Evolutionary conservation across 2,113 vertebrate genomes (phyloP), one percentile per base, ranked within the genome.

Genomic region (Vimba vimba): DNA sequence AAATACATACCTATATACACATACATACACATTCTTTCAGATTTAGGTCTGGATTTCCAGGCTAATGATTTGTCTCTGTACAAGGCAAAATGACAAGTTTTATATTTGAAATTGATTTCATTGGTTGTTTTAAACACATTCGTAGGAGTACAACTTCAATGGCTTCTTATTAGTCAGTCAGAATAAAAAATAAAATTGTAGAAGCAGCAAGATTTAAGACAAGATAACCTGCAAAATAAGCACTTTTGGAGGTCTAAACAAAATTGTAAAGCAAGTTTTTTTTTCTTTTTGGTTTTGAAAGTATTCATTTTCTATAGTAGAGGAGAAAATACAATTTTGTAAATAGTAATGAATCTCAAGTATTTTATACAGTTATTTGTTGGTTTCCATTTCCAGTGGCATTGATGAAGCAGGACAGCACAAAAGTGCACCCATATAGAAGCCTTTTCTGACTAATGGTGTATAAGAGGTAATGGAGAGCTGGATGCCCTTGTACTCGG

Each of bases 401-500:
- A 23, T 78, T 57, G 36, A 59, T 59, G 27, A 23, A 59, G 76
- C 9, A 78, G 52, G 52, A 36, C 19, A 59, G 19, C 27, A 59
- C 36, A 21, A 13, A 39, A 39, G 17, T 78, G 50, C 50, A 78
- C 6, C 27, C 75, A 57, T 78, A 15, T 36, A 78, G 52, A 59
- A 59, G 19, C 10, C 11, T 78, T 36, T 23, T 57, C 30, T 78
- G 27, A 78, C 52, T 78, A 77, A 78, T 78, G 52, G 27, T 36
- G 52, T 36, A 8, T 78, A 12, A 23, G 30, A 59, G 76, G 13
- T 57, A 78, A 57, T 36, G 27, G 57, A 85, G 27, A 52, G 62
- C 59, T 27, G 59, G 74, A 47, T 68, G 83, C 36, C 80, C 75
- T 68, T 82, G 77, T 84, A 33, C 60, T 43, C 15, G 5, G 73